A percentile compares a stretch with the other conserved stretches of the same genome.
phyloP scores from a whole-genome alignment of 2,888 invertebrate species.

The Agrochola lychnidis region DNA sequence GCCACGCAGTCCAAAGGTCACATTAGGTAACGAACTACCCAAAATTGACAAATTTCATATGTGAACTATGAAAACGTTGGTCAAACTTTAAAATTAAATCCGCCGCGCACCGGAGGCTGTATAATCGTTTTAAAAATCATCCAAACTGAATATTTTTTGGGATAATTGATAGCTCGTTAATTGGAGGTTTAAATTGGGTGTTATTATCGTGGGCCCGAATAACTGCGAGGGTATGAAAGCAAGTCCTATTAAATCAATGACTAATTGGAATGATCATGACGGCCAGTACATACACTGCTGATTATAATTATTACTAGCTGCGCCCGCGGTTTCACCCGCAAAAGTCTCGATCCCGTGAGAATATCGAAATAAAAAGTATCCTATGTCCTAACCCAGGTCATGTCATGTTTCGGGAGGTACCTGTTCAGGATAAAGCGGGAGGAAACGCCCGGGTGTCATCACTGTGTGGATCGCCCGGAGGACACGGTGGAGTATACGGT shows the following conservation, averaged over 20 bases:
- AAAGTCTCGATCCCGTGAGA: too few species aligned
- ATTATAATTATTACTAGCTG: slow-evolving; percentile 8
- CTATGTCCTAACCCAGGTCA: too few species aligned
- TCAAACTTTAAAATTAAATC: slow-evolving; percentile 65
- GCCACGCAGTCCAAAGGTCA: slow-evolving; percentile 59
- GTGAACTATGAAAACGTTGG: slow-evolving; percentile 52
- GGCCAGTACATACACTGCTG: background rate
- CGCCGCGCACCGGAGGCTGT: slow-evolving; percentile 13
- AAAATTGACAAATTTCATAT: slow-evolving; percentile 58
- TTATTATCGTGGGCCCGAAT: slow-evolving; percentile 39
- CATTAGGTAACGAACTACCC: slow-evolving; percentile 41
- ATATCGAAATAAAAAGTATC: too few species aligned
- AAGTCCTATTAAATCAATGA: slow-evolving; percentile 50
- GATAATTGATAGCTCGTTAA: slow-evolving; percentile 56
- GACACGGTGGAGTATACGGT: too few species aligned
- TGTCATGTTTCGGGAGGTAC: too few species aligned
- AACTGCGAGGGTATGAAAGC: slow-evolving; percentile 39
- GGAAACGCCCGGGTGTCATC: too few species aligned
- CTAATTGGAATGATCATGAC: slow-evolving; percentile 33
- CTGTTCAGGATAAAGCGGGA: too few species aligned
- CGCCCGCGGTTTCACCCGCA: too few species aligned
- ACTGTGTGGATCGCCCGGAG: too few species aligned
- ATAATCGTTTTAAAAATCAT: slow-evolving; percentile 64
- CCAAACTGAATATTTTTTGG: slow-evolving; percentile 55
- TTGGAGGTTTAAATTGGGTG: slow-evolving; percentile 45